Evolutionary conservation across 1,140 invertebrate genomes (phyloP).

Genomic region (Charaxes varanes): DNA sequence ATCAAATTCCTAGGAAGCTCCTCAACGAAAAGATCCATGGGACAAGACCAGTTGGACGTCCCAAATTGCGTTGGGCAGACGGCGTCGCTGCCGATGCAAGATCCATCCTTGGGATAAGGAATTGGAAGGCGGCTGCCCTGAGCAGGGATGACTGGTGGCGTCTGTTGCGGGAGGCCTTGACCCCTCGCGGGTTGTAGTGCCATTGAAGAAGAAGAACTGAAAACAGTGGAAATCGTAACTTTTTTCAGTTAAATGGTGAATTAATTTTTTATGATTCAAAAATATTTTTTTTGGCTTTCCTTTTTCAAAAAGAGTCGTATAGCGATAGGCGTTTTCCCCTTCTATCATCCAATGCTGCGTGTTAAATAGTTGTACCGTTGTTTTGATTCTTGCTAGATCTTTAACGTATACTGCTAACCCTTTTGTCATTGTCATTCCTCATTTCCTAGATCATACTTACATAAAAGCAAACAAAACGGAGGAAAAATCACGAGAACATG

Average conservation of each 20-base stretch:
- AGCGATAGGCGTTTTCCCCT: neutral
- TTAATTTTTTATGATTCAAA: no score
- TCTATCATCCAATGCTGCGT: neutral
- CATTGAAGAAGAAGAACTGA: neutral
- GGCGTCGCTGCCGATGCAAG: no score
- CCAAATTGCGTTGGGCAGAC: no score
- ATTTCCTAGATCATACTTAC: neutral
- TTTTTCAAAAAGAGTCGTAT: neutral
- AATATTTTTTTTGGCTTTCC: neutral
- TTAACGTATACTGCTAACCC: neutral
- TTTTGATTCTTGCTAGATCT: neutral
- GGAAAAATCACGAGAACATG: neutral
- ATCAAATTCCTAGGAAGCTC: no score
- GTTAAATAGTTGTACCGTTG: neutral
- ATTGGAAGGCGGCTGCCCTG: no score
- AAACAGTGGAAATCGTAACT: neutral
- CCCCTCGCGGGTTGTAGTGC: no score
- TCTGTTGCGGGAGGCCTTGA: no score
- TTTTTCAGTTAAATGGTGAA: neutral
- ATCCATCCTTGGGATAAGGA: no score
- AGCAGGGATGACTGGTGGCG: no score
- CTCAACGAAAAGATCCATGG: no score
- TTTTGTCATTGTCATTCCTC: neutral
- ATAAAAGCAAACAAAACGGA: neutral
- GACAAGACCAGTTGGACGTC: no score